Percentiles rank a stretch among this genome's conserved stretches.
Evolutionary conservation across 2,113 vertebrate genomes (phyloP).

Genomic region (Himantopus leucocephalus): DNA sequence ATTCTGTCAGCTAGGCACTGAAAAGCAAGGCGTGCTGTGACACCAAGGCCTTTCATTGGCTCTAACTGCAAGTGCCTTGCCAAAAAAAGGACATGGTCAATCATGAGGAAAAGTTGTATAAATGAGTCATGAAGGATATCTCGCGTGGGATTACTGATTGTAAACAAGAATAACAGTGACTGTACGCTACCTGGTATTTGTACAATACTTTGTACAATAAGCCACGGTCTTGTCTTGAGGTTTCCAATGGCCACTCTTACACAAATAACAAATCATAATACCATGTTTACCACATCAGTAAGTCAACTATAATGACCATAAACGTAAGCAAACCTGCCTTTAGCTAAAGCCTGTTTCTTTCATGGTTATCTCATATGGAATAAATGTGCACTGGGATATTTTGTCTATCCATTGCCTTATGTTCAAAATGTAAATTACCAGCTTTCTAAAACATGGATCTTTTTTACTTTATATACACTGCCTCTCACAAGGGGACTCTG

Average conservation of each 20-base stretch:
- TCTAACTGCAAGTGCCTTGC: not conserved
- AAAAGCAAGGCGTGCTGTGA: not conserved
- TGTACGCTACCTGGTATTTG: not conserved
- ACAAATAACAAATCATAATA: not conserved
- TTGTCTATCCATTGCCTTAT: not conserved
- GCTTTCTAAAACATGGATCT: not conserved
- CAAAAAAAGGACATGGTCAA: not conserved
- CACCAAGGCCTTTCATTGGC: not conserved
- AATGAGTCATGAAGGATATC: not conserved
- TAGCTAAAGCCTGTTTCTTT: not conserved
- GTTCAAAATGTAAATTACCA: not conserved
- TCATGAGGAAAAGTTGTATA: not conserved
- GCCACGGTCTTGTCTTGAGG: not conserved
- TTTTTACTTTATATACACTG: not conserved
- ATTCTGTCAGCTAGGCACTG: not conserved
- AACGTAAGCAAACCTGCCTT: not conserved
- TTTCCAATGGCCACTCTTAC: not conserved
- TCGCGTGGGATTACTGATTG: not conserved
- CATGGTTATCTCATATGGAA: not conserved
- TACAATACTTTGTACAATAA: not conserved
- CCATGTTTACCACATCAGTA: not conserved
- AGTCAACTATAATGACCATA: not conserved
- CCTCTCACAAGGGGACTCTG: not conserved
- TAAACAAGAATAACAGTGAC: not conserved
- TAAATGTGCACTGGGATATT: not conserved